Evolutionary conservation across 2,113 vertebrate species (phyloP).

Genomic region (Crotophaga sulcirostris): DNA sequence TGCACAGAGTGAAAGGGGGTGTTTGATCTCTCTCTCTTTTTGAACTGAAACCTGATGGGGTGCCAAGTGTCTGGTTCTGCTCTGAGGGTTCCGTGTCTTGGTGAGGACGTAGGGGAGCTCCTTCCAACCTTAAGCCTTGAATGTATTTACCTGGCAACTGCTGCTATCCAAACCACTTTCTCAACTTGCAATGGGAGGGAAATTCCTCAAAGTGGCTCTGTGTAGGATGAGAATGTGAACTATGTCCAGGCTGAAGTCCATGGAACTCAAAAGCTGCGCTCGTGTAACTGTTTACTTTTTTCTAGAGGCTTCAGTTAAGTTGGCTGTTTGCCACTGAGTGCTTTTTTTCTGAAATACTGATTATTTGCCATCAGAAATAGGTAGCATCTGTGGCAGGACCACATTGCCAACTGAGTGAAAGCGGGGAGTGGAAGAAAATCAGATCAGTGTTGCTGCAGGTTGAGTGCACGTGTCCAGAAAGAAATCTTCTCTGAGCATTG

Average conservation of each 20-base stretch:
- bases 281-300: background rate
- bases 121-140: background rate
- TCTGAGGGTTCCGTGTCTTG: background rate
- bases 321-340: background rate
- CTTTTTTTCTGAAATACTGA: background rate
- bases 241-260: slow-evolving; percentile 42
- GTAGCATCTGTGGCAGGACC: background rate
- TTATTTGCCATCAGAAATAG: background rate
- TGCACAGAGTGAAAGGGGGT: background rate
- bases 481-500: background rate
- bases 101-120: background rate
- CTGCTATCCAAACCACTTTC: background rate
- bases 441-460: background rate
- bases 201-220: background rate
- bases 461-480: background rate
- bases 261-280: background rate
- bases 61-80: background rate
- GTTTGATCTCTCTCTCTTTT: background rate
- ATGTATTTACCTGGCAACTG: background rate
- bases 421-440: background rate
- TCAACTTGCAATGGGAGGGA: background rate
- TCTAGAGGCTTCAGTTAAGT: background rate
- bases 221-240: slow-evolving; percentile 60
- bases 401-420: background rate
- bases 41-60: background rate